Evolutionary conservation across 2,113 vertebrate species (phyloP).

Genomic region (Lanius ludovicianus): DNA sequence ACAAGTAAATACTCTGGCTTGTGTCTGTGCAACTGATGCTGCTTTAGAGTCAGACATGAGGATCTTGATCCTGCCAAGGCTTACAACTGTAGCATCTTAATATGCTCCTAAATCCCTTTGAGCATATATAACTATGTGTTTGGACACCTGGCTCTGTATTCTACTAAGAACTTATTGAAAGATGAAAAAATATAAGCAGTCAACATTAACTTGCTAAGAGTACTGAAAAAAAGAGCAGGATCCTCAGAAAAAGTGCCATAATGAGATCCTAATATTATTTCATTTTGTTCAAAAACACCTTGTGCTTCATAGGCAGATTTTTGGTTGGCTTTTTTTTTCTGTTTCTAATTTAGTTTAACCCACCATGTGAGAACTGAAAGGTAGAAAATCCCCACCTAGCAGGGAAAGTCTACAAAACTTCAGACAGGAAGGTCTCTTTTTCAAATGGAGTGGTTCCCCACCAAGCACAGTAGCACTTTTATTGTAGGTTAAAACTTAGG

Average conservation of each 20-base stretch:
- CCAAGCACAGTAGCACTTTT: neutral
- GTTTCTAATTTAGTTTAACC: neutral
- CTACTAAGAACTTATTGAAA: neutral
- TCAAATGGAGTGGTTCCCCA: neutral
- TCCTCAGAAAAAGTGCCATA: neutral
- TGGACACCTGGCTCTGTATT: neutral
- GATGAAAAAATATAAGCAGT: neutral
- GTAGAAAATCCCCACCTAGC: slow-evolving; percentile 13
- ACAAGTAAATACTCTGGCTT: neutral
- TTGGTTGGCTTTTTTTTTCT: neutral
- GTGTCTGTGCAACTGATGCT: neutral
- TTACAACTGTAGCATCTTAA: neutral
- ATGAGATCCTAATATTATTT: neutral
- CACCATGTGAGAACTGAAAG: neutral
- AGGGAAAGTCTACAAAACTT: neutral
- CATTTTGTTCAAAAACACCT: neutral
- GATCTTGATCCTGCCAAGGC: neutral
- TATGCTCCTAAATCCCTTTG: neutral
- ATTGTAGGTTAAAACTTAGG: neutral
- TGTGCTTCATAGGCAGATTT: neutral
- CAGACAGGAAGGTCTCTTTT: slow-evolving; percentile 30
- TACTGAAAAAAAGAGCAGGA: neutral
- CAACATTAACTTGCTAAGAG: neutral
- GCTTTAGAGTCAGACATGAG: neutral
- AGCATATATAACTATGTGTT: neutral